A percentile compares a stretch with the other conserved stretches of the same genome.
Conservation (phyloP, 1,140 invertebrate genomes). For the Cotesia chilonis region DNA sequence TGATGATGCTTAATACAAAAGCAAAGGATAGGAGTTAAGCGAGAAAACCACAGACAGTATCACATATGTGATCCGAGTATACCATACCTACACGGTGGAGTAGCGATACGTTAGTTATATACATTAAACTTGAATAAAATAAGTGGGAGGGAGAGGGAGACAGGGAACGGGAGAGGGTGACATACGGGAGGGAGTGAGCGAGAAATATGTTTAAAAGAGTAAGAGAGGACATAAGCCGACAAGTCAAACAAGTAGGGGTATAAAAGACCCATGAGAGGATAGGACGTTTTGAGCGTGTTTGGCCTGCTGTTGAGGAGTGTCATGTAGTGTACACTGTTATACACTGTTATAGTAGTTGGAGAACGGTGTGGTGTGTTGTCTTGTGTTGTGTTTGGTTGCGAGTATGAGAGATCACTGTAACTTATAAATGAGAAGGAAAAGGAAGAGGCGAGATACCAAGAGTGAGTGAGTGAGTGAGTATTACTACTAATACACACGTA, state of each 20-base stretch:
- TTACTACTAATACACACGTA: slow-evolving; percentile 27
- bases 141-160: slow-evolving; percentile 12
- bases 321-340: no score
- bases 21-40: no score
- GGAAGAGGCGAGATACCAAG: not conserved
- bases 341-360: no score
- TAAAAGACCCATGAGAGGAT: slow-evolving; percentile 10
- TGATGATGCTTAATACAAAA: no score
- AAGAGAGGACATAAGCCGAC: slow-evolving; percentile 2
- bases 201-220: not conserved
- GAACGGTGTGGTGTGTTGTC: no score
- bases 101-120: no score
- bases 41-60: no score
- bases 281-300: slow-evolving; percentile 14
- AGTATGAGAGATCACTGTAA: slow-evolving; percentile 3
- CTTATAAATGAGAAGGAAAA: slow-evolving; percentile 9
- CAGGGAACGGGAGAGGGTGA: slow-evolving; percentile 13
- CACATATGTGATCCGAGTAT: no score
- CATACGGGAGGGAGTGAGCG: slow-evolving; percentile 9
- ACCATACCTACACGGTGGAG: no score
- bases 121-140: no score
- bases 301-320: slow-evolving; percentile 10
- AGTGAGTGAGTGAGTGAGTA: not conserved
- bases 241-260: slow-evolving; percentile 16
- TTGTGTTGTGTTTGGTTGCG: no score